Conservation (phyloP, 2,113 vertebrate genomes). For the Loxodonta africana region DNA sequence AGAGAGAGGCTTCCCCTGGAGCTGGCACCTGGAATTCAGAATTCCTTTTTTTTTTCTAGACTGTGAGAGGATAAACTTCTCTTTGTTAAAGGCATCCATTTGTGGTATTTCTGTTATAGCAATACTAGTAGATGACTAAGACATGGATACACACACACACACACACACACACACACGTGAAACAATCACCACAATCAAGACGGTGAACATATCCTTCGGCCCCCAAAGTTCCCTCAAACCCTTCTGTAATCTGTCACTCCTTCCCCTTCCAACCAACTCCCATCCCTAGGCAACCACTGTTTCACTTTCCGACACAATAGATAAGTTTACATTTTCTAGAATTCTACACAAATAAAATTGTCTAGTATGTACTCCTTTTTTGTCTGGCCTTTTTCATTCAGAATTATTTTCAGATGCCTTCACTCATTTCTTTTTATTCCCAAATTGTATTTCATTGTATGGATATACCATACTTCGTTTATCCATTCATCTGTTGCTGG, state of each 20-base stretch:
- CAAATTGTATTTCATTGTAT: not conserved
- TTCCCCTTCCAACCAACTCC: not conserved
- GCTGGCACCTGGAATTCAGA: too few relatives aligned
- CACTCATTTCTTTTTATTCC: slow-evolving; percentile 1
- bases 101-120: too few relatives aligned
- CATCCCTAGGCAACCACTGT: not conserved
- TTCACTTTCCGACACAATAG: not conserved
- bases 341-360: not conserved
- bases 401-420: not conserved
- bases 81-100: too few relatives aligned
- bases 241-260: not conserved
- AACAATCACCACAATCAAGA: not conserved
- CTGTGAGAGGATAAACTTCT: too few relatives aligned
- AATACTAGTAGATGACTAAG: too few relatives aligned
- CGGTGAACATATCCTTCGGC: not conserved
- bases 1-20: too few relatives aligned
- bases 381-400: not conserved
- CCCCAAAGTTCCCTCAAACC: not conserved
- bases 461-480: not conserved
- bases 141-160: too few relatives aligned
- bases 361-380: not conserved
- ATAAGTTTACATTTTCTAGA: not conserved
- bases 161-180: not conserved
- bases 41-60: too few relatives aligned
- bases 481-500: not conserved